Conservation (phyloP, 2,888 invertebrate genomes). For the Erynnis tages region DNA sequence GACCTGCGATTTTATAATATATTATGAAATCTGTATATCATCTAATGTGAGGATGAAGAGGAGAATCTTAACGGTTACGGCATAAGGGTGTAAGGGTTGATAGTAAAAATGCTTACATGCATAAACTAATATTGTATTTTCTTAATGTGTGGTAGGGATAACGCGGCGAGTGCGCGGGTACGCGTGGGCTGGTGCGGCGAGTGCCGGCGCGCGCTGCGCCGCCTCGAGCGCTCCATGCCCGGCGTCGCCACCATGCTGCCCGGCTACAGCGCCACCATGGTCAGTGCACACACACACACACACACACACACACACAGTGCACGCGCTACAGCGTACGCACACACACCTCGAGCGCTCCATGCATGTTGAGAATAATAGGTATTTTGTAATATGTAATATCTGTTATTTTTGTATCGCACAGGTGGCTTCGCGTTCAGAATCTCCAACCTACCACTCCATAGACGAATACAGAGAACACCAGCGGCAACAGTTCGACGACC, state of each 20-base stretch:
- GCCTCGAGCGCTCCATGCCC: constrained; percentile 68
- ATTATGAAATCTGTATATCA: no score
- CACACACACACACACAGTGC: no score
- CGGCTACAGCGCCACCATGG: constrained; percentile 51
- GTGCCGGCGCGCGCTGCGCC: constrained; percentile 68
- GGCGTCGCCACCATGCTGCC: constrained; percentile 71
- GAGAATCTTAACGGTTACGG: no score
- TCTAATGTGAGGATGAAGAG: no score
- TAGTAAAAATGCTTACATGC: no score
- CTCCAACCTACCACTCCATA: constrained; percentile 52
- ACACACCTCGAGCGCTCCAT: no score
- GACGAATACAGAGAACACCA: constrained; percentile 69
- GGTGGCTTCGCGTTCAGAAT: constrained; percentile 41
- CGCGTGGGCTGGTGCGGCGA: constrained; percentile 74
- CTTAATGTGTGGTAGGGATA: constrained; percentile 44
- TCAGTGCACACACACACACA: constrained; percentile 34
- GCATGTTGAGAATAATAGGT: no score
- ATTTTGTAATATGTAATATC: no score
- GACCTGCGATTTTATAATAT: no score
- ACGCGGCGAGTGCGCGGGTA: constrained; percentile 42
- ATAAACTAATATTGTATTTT: neutral
- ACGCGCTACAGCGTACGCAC: no score
- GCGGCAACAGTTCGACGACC: constrained; percentile 50
- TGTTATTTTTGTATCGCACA: constrained; percentile 32
- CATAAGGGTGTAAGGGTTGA: no score